These are phyloP conservation scores for Lasaia peninsularis DNA, from an alignment of 1,140 invertebrate species.

Conservation along the genomic window DNA sequence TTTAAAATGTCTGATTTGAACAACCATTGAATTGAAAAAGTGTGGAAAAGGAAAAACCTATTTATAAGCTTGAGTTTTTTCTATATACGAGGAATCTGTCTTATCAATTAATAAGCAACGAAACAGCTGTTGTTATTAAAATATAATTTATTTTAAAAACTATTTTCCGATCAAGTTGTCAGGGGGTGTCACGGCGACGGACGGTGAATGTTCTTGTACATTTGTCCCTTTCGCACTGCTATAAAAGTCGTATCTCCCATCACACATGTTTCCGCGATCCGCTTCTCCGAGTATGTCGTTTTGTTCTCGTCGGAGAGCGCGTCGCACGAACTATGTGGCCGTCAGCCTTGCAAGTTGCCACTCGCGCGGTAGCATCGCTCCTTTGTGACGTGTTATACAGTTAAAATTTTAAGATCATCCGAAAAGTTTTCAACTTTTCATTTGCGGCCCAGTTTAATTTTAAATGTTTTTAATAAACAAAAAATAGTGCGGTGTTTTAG, in stretches of 20 bases:
- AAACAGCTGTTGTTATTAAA: too few relatives aligned
- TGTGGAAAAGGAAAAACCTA: too few relatives aligned
- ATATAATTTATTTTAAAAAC: not conserved
- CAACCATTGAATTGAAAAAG: too few relatives aligned
- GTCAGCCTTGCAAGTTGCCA: slow-evolving; percentile 29
- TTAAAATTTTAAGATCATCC: slow-evolving; percentile 38
- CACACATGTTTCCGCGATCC: slow-evolving; percentile 25
- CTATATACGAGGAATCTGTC: too few relatives aligned
- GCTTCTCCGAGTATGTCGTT: slow-evolving; percentile 35
- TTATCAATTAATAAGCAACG: too few relatives aligned
- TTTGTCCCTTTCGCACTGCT: slow-evolving; percentile 30
- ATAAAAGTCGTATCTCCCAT: slow-evolving; percentile 22
- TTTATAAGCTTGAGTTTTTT: too few relatives aligned
- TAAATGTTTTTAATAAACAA: slow-evolving; percentile 3
- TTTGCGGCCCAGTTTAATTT: slow-evolving; percentile 37
- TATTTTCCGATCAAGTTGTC: not conserved
- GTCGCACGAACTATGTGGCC: slow-evolving; percentile 17
- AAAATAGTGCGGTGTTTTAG: slow-evolving; percentile 49
- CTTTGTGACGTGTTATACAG: slow-evolving; percentile 33
- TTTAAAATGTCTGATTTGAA: too few relatives aligned
- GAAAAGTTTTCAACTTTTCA: slow-evolving; percentile 68
- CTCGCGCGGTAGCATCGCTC: slow-evolving; percentile 59
- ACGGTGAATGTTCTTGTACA: not conserved
- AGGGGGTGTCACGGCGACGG: not conserved
- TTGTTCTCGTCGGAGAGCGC: slow-evolving; percentile 34